Conservation (phyloP, 2,888 invertebrate species). For the Apodemia mormo region DNA sequence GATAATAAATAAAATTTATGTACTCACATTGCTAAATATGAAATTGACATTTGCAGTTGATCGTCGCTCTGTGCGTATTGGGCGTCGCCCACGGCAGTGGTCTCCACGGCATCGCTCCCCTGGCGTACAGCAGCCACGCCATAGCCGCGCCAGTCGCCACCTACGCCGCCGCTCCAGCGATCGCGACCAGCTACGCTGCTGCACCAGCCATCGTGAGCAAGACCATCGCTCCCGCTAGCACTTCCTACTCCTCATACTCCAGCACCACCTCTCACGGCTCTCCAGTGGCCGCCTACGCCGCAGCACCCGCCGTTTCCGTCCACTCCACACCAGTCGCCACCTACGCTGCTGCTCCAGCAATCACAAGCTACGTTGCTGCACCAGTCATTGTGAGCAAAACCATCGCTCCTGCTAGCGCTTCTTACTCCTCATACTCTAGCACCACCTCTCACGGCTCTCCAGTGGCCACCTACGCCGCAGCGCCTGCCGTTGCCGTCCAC, state of each 20-base stretch:
- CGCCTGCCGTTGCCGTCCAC: too few species aligned
- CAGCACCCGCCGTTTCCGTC: slow-evolving; percentile 49
- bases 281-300: slow-evolving; percentile 56
- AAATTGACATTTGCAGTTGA: slow-evolving; percentile 51
- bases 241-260: slow-evolving; percentile 40
- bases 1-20: too few species aligned
- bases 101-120: slow-evolving; percentile 68
- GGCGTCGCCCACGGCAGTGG: slow-evolving; percentile 82
- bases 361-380: slow-evolving; percentile 49
- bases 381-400: slow-evolving; percentile 46
- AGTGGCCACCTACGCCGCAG: slow-evolving; percentile 13
- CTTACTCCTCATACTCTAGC: slow-evolving; percentile 43
- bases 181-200: slow-evolving; percentile 32
- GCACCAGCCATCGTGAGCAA: slow-evolving; percentile 41
- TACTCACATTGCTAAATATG: background rate
- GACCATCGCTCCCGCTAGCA: slow-evolving; percentile 43
- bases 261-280: slow-evolving; percentile 45
- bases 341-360: slow-evolving; percentile 31
- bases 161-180: slow-evolving; percentile 49
- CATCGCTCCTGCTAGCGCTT: slow-evolving; percentile 36
- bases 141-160: slow-evolving; percentile 31
- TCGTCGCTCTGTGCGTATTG: slow-evolving; percentile 82
- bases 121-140: slow-evolving; percentile 71
- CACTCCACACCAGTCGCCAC: slow-evolving; percentile 43
- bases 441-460: slow-evolving; percentile 39